Percentiles rank a stretch among this genome's conserved stretches.
Conservation (phyloP, 1,140 invertebrate genomes). For the Plutomurus gul region DNA sequence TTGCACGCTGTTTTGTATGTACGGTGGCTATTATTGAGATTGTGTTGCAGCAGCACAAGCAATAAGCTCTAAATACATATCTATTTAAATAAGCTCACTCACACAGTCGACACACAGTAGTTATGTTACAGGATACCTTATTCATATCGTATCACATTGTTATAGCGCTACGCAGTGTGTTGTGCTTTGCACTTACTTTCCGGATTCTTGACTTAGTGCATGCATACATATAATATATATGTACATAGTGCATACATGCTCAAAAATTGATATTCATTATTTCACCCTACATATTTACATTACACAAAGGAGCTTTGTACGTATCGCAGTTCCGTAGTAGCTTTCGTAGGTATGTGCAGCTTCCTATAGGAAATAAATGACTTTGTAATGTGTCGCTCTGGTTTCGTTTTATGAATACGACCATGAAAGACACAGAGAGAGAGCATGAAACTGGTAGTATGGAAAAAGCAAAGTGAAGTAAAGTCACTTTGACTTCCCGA, state of each 20-base stretch:
- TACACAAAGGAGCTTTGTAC: too few species aligned
- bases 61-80: constrained; percentile 25
- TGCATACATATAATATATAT: too few species aligned
- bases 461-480: neutral
- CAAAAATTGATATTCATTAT: constrained; percentile 24
- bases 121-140: neutral
- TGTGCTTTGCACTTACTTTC: too few species aligned
- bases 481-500: neutral
- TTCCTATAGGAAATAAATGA: constrained; percentile 22
- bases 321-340: too few species aligned
- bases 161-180: too few species aligned
- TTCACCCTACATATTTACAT: constrained; percentile 28
- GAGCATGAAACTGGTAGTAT: neutral
- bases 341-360: neutral
- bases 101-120: neutral
- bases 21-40: too few species aligned
- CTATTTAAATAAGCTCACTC: neutral
- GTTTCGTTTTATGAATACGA: neutral
- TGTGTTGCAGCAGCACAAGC: neutral
- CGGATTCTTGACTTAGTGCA: too few species aligned
- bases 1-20: too few species aligned
- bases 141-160: neutral
- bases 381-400: constrained; percentile 18
- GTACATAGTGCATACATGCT: neutral
- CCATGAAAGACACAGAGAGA: too few species aligned